Percentiles rank a stretch among this genome's conserved stretches.
Conservation (phyloP, 2,797 vertebrate genomes). For the Orientallactaga sibirica region DNA sequence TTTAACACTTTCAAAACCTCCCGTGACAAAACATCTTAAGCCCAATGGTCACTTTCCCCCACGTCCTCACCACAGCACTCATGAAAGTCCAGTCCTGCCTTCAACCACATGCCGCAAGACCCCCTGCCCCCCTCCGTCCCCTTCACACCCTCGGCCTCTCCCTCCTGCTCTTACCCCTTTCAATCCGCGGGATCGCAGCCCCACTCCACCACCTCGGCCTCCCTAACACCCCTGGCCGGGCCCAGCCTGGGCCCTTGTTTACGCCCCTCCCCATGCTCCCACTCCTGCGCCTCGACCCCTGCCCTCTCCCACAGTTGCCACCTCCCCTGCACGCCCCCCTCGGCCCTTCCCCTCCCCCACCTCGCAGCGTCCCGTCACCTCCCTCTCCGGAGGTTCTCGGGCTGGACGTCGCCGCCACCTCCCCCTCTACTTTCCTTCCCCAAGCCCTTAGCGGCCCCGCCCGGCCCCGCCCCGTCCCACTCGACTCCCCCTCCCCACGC, state of each 20-base stretch:
- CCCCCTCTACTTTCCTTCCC: conserved; percentile 80
- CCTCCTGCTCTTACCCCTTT: conserved; percentile 79
- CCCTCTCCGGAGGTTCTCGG: conserved; percentile 66
- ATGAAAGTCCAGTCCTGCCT: conserved; percentile 47
- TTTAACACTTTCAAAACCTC: conserved; percentile 68
- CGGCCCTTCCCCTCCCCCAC: conserved; percentile 78
- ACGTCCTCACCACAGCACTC: conserved; percentile 14
- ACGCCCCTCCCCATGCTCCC: conserved; percentile 39
- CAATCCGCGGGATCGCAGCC: conserved; percentile 9
- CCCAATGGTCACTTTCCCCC: conserved; percentile 3
- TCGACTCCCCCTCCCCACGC: conserved; percentile 77
- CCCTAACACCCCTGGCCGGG: conserved; percentile 82
- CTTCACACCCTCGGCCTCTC: conserved; percentile 81
- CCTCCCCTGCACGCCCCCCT: conserved; percentile 73
- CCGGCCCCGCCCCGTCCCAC: conserved; percentile 78
- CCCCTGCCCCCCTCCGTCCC: conserved; percentile 75
- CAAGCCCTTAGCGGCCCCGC: conserved; percentile 74
- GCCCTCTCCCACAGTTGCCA: conserved; percentile 59
- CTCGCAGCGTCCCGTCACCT: conserved; percentile 77
- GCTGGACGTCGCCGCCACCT: conserved; percentile 74
- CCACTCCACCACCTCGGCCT: conserved; percentile 60
- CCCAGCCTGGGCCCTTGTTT: conserved; percentile 49
- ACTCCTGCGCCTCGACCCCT: conserved; percentile 70
- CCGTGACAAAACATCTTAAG: background rate
- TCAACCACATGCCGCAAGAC: conserved; percentile 81